Evolutionary conservation across 2,888 invertebrate species (phyloP).

Genomic region (Marasmarcha lunaedactyla): DNA sequence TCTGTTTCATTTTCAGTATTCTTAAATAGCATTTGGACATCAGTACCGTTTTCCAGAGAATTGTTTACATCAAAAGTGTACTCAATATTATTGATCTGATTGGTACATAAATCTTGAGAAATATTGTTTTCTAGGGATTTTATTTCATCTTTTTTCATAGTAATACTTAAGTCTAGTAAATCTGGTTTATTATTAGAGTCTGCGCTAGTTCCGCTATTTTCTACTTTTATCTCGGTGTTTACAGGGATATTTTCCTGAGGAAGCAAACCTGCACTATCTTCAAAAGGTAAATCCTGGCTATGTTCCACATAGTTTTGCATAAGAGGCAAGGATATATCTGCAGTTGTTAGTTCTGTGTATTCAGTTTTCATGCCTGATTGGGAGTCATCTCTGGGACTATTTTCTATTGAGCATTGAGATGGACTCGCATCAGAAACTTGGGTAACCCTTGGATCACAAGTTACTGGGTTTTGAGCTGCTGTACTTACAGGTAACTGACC

Average conservation of each 20-base stretch:
- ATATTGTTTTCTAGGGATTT: constrained; percentile 33
- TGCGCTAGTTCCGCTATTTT: constrained; percentile 8
- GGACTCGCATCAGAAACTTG: constrained; percentile 57
- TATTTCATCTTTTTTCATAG: constrained; percentile 35
- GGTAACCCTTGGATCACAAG: constrained; percentile 57
- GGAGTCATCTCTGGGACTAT: constrained; percentile 40
- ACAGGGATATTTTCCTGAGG: constrained; percentile 31
- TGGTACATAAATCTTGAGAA: constrained; percentile 22
- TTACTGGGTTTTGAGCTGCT: constrained; percentile 56
- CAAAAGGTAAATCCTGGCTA: constrained; percentile 25
- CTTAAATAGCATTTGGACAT: constrained; percentile 19
- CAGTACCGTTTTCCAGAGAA: constrained; percentile 13
- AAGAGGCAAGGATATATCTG: constrained; percentile 44
- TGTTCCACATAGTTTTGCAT: constrained; percentile 40
- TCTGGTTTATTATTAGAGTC: background rate
- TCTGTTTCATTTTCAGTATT: constrained; percentile 17
- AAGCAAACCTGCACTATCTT: constrained; percentile 23
- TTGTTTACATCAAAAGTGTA: constrained; percentile 22
- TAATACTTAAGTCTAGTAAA: no score
- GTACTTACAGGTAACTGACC: constrained; percentile 57
- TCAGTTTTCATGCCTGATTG: constrained; percentile 48
- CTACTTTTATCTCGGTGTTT: constrained; percentile 36
- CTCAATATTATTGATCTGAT: constrained; percentile 23
- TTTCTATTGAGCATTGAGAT: constrained; percentile 50
- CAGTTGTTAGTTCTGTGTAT: constrained; percentile 59